Evolutionary conservation across 2,113 vertebrate genomes (phyloP).

Genomic region (Casuarius casuarius): DNA sequence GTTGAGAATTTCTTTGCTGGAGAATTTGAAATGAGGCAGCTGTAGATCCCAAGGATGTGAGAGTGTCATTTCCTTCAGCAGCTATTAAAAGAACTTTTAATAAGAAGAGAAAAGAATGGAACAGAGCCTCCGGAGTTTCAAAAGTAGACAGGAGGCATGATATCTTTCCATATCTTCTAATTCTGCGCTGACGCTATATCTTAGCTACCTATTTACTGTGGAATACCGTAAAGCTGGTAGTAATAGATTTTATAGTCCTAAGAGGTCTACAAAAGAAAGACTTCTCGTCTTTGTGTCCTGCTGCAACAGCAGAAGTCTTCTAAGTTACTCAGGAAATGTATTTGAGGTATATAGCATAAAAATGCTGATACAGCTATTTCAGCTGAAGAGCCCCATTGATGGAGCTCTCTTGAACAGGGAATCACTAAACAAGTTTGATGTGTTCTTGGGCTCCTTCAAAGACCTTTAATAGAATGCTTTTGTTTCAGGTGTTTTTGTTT

Average conservation of each 20-base stretch:
- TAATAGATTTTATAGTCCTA: background rate
- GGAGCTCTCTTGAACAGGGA: background rate
- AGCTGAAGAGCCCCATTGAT: background rate
- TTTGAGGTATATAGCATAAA: background rate
- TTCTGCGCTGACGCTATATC: background rate
- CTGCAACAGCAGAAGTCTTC: background rate
- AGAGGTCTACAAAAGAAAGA: background rate
- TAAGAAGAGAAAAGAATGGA: background rate
- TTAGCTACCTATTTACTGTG: background rate
- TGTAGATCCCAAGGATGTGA: background rate
- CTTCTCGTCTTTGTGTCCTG: background rate
- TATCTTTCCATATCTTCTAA: background rate
- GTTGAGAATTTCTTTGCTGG: slow-evolving; percentile 7
- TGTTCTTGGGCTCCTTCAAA: background rate
- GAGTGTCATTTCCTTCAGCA: background rate
- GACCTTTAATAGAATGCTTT: background rate
- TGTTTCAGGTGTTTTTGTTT: background rate
- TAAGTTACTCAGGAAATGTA: background rate
- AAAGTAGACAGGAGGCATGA: background rate
- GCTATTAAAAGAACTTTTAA: background rate
- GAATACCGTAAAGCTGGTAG: background rate
- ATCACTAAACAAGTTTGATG: background rate
- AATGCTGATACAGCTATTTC: background rate
- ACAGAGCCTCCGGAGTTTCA: background rate
- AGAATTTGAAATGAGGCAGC: slow-evolving; percentile 40